phyloP scores from a whole-genome alignment of 2,797 vertebrate genomes.

The Amniataba percoides region DNA sequence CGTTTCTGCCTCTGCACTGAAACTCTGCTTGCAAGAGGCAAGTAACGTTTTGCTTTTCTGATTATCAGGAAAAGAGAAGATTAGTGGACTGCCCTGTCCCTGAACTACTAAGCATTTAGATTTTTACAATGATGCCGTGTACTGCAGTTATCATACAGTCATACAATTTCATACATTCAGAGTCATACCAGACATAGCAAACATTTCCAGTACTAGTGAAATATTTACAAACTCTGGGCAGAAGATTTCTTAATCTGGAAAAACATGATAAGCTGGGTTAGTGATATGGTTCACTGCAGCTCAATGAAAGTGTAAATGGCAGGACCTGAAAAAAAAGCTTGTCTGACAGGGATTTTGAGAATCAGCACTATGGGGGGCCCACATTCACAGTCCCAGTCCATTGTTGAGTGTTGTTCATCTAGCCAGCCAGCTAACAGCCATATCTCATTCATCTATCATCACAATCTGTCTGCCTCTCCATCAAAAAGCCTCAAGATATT shows the following conservation, averaged over 20 bases:
- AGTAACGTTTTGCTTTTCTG: background rate
- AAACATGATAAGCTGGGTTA: constrained; percentile 16
- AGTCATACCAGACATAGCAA: background rate
- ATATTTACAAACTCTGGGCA: background rate
- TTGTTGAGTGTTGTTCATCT: constrained; percentile 63
- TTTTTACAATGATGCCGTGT: background rate
- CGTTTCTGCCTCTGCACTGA: constrained; percentile 31
- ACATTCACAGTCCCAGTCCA: constrained; percentile 65
- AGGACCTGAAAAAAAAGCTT: constrained; percentile 70
- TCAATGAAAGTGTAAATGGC: constrained; percentile 72
- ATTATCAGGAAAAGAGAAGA: background rate
- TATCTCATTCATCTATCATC: constrained; percentile 54
- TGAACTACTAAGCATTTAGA: background rate
- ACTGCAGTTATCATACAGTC: background rate
- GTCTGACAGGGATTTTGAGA: constrained; percentile 75
- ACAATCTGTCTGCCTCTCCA: constrained; percentile 27
- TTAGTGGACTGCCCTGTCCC: background rate
- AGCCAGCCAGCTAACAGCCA: constrained; percentile 48
- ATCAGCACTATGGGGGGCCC: constrained; percentile 80
- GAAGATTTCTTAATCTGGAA: background rate
- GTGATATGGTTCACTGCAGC: constrained; percentile 69
- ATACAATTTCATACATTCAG: background rate
- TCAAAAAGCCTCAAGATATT: constrained; percentile 28
- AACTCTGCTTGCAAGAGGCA: constrained; percentile 21
- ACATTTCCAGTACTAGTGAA: background rate